These are phyloP conservation scores for Halcyon senegalensis DNA, from an alignment of 2,113 vertebrate genomes.

Conservation along the genomic window DNA sequence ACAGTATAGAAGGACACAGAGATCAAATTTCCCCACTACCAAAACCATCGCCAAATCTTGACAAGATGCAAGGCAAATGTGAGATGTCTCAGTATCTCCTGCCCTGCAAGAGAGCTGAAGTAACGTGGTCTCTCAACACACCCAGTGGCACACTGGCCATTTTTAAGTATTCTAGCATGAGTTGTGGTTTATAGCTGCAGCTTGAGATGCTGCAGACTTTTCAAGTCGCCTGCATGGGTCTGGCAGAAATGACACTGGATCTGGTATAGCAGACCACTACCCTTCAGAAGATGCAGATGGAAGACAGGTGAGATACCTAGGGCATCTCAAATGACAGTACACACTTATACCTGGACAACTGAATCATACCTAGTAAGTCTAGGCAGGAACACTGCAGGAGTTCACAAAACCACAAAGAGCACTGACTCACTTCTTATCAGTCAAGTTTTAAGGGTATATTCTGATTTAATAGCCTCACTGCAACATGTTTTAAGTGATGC, in stretches of 20 bases:
- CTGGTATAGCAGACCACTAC: neutral
- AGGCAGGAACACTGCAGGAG: neutral
- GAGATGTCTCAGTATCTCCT: neutral
- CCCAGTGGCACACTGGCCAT: neutral
- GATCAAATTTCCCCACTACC: rapidly evolving
- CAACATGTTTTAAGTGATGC: neutral
- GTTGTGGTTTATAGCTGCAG: neutral
- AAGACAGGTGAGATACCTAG: neutral
- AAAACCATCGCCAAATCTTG: neutral
- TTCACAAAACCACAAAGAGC: neutral
- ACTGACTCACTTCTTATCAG: neutral
- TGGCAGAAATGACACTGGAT: neutral
- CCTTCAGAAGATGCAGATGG: neutral
- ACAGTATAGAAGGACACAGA: neutral
- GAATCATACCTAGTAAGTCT: neutral
- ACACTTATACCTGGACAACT: neutral
- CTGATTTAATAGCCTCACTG: neutral
- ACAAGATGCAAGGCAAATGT: neutral
- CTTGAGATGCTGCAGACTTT: neutral
- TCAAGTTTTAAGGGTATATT: neutral
- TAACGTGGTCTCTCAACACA: neutral
- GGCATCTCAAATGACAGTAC: neutral
- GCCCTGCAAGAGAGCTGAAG: neutral
- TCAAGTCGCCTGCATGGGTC: neutral
- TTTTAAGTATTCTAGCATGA: neutral